Base-by-base conservation (phyloP, 2,888 invertebrate species). In the Plutella xylostella region DNA sequence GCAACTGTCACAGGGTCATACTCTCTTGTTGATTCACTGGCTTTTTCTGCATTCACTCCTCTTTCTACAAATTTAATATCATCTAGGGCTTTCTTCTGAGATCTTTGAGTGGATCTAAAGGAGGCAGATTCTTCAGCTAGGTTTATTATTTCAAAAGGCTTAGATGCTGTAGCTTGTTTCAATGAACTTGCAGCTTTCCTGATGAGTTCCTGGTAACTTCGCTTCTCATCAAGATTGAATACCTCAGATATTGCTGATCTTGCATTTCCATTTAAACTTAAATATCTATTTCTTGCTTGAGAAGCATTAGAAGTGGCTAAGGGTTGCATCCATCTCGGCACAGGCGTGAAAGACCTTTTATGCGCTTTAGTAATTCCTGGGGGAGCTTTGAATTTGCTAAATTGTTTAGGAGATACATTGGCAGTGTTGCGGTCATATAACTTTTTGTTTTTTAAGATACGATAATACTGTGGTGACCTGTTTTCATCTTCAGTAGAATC, bases 191-290 rank as follows among this genome's bases (percentile, higher is more conserved):
- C 61, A 4, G 80, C 75, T 55, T 70, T 68, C 42, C 71, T 75
- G 30, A 88, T 77, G 34, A 88, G 58, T 60, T 86, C 84, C 54
- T 80, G 79, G 53, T 87, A 88, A 56, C 76, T 78, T 55, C 68
- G 73, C 57, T 87, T 87, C 51, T 87, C 87, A 53, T 86, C 85
- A 57, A 88, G 68, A 61, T 87, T 78, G 51, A 85, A 85, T 45
- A 86, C 78, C 61, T 85, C 83, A 25, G 83, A 72, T 31, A 86
- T 57, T 42, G 77, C 74, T 11, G 74, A 63, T 49, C 70, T 67
- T 25, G 61, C 57, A 44, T 70, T 77, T 3, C 79, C 73, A 53
- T 78, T 82, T 1, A 65, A 39, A 47, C 65, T 68, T 49, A 61
- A 50, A 49, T 60, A 63, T 58, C 62, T 68, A 58, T 59, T 79